Conservation (phyloP, 2,888 invertebrate species). For the Idaea straminata region DNA sequence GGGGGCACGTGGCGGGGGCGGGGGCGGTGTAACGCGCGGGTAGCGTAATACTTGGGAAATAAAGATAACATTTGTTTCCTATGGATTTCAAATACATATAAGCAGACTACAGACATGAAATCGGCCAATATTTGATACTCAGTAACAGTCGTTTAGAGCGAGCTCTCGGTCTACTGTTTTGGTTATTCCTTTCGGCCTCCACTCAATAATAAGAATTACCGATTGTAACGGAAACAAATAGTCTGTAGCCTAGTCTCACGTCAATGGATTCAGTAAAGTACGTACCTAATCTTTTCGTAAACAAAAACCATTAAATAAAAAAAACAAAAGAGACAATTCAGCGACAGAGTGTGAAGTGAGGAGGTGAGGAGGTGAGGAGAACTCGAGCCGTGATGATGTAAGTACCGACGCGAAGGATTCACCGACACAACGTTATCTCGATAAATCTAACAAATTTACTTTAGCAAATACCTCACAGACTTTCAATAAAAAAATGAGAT, state of each 20-base stretch:
- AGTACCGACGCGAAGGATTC: neutral
- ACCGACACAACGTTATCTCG: neutral
- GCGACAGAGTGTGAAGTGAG: neutral
- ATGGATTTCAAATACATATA: too few species aligned
- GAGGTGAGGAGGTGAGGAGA: neutral
- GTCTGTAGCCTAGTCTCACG: too few species aligned
- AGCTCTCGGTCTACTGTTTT: too few species aligned
- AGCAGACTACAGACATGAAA: too few species aligned
- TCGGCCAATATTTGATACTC: too few species aligned
- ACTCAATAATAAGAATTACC: too few species aligned
- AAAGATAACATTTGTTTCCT: neutral
- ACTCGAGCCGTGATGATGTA: neutral
- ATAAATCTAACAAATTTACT: neutral
- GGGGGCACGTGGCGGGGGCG: neutral
- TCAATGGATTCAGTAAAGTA: too few species aligned
- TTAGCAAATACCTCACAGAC: neutral
- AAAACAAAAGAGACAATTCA: neutral
- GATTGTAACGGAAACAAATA: too few species aligned
- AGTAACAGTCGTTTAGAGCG: too few species aligned
- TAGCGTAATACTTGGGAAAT: neutral
- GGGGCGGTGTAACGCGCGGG: neutral
- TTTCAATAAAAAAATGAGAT: too few species aligned
- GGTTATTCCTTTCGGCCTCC: too few species aligned
- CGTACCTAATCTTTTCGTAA: neutral
- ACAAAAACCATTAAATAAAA: neutral